Evolutionary conservation across 2,888 invertebrate genomes (phyloP).

Genomic region (Branchipolynoe longqiensis): DNA sequence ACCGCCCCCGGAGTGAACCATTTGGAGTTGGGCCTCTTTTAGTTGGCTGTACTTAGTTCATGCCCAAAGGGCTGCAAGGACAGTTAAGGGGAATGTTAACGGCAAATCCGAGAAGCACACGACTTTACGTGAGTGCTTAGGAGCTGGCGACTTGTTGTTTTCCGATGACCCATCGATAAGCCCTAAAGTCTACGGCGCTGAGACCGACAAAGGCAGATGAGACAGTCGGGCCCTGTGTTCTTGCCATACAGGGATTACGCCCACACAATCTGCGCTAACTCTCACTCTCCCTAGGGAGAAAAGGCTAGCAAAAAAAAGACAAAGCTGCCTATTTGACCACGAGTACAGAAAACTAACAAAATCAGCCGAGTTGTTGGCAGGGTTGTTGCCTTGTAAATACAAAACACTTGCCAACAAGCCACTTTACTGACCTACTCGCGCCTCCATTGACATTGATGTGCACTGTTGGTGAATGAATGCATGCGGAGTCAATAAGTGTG

Average conservation of each 20-base stretch:
- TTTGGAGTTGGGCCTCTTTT: no score
- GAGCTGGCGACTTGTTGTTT: constrained; percentile 23
- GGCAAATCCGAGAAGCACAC: background rate
- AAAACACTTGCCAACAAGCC: no score
- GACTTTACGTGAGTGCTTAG: constrained; percentile 2
- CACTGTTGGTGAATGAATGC: no score
- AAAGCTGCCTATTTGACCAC: background rate
- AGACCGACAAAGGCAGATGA: background rate
- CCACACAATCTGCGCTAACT: background rate
- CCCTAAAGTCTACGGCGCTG: constrained; percentile 6
- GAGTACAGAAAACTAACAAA: constrained; percentile 26
- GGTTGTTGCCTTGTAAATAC: no score
- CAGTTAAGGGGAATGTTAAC: constrained; percentile 11
- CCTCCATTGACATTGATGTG: no score
- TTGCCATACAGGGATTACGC: background rate
- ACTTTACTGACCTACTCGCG: background rate
- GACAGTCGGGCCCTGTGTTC: constrained; percentile 27
- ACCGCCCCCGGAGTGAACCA: no score
- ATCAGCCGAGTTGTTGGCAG: background rate
- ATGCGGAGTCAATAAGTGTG: background rate
- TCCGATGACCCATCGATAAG: constrained; percentile 41
- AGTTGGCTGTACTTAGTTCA: no score
- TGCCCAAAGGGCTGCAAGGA: no score
- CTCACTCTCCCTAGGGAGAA: background rate
- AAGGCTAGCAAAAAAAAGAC: background rate